Base-by-base conservation (phyloP, 2,797 vertebrate species). In the Pangasius mekongensis region DNA sequence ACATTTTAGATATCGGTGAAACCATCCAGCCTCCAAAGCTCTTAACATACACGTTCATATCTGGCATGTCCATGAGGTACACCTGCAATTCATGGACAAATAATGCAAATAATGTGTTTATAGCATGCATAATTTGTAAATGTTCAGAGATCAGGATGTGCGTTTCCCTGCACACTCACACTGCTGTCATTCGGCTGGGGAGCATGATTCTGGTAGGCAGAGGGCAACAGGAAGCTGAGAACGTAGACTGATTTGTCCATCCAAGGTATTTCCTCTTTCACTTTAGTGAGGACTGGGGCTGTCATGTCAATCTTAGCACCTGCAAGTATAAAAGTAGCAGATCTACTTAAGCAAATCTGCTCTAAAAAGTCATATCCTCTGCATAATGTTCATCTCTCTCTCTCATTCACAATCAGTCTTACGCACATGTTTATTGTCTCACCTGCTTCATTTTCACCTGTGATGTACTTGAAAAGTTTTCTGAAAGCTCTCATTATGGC, bases 151-250 rank as follows among this genome's bases (percentile, higher is more conserved):
- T 47, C 49, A 54, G 24, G 43, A 33, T 43, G 20, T 71, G 22
- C 30, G 43, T 54, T 76, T 8, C 11, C 36, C 36, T 13, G 7
- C 73, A 80, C 58, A 85, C 90, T 90, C 86, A 95, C 96, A 7
- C 84, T 60, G 0, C 9, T 0, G 67, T 96, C 87, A 10, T 49
- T 93, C 4, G 96, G 94, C 24, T 56, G 33, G 3, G 95, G 94
- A 22, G 96, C 92, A 3, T 88, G 82, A 0, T 0, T 2, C 91
- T 96, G 95, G 90, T 93, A 85, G n/a, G 90, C 87, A 16, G 90
- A 36, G 2, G 96, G 95, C 80, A 97, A 92, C 91, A 96, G 69
- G 91, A 97, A 96, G 88, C 94, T 95, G 87, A 96, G 80, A 0
- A 88, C 93, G 86, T 91, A 96, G 2, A 9, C 39, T 0, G 47